Percentiles rank a stretch among this genome's conserved stretches.
These are phyloP conservation scores for Parnassius smintheus DNA, from an alignment of 2,888 invertebrate genomes.

Conservation along the genomic window DNA sequence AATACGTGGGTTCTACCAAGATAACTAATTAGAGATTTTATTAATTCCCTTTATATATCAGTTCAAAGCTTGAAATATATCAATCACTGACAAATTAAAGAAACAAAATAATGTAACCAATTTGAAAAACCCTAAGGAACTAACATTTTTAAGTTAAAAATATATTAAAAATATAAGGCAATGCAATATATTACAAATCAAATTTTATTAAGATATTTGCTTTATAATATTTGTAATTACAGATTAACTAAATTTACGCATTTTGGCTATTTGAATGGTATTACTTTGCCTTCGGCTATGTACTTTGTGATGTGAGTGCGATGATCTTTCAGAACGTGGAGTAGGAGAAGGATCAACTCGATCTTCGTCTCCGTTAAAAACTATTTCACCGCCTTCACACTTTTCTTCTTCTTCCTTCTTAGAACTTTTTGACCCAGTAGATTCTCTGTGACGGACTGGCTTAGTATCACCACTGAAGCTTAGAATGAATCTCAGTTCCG, in stretches of 20 bases:
- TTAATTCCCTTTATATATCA: too few species aligned
- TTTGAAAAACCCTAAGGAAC: too few species aligned
- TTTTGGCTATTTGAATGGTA: slow-evolving; percentile 64
- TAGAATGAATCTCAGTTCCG: slow-evolving; percentile 87
- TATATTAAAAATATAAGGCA: not conserved
- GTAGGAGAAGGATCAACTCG: slow-evolving; percentile 50
- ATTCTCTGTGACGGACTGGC: slow-evolving; percentile 80
- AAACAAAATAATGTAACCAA: too few species aligned
- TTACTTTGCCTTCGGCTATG: slow-evolving; percentile 71
- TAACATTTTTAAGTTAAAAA: too few species aligned
- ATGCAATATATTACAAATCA: too few species aligned
- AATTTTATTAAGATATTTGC: too few species aligned
- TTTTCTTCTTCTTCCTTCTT: slow-evolving; percentile 46
- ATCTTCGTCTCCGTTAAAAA: slow-evolving; percentile 43
- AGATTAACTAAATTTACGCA: slow-evolving; percentile 59
- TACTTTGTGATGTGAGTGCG: slow-evolving; percentile 60
- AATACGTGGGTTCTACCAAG: too few species aligned
- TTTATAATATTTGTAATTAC: not conserved
- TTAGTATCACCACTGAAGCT: slow-evolving; percentile 87
- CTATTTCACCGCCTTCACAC: slow-evolving; percentile 38
- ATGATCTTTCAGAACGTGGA: slow-evolving; percentile 59
- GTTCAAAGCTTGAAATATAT: too few species aligned
- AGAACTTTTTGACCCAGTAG: slow-evolving; percentile 55
- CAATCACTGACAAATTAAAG: too few species aligned
- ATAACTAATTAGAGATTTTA: too few species aligned